These are phyloP conservation scores for Limonius californicus DNA, from an alignment of 1,140 invertebrate species.

Conservation along the genomic window DNA sequence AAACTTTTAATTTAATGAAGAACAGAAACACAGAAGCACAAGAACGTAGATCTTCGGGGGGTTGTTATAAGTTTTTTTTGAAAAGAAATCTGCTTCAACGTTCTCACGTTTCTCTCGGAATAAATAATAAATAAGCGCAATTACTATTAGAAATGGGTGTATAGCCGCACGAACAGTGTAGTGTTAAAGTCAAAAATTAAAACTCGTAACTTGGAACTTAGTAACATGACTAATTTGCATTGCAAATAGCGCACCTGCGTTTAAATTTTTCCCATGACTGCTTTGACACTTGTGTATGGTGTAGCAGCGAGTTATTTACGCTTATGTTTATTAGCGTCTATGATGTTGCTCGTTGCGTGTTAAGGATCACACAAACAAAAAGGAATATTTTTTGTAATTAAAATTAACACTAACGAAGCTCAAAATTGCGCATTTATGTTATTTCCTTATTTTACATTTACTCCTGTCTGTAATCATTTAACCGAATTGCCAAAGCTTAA, in stretches of 20 bases:
- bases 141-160: background rate
- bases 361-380: too few species aligned
- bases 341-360: conserved; percentile 20
- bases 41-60: too few species aligned
- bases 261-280: conserved; percentile 37
- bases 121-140: background rate
- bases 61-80: too few species aligned
- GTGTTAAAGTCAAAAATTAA: conserved; percentile 6
- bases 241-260: conserved; percentile 40
- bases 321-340: conserved; percentile 38
- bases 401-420: too few species aligned
- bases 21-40: background rate
- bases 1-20: background rate
- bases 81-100: background rate
- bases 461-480: too few species aligned
- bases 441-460: too few species aligned
- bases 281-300: conserved; percentile 29
- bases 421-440: too few species aligned
- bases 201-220: conserved; percentile 1
- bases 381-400: too few species aligned
- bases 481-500: too few species aligned
- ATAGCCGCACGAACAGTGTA: background rate
- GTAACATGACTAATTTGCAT: conserved; percentile 32
- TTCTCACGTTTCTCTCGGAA: background rate
- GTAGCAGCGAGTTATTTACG: conserved; percentile 37